Base-by-base conservation (phyloP, 2,797 vertebrate genomes). In the Brachyalestes nurse region DNA sequence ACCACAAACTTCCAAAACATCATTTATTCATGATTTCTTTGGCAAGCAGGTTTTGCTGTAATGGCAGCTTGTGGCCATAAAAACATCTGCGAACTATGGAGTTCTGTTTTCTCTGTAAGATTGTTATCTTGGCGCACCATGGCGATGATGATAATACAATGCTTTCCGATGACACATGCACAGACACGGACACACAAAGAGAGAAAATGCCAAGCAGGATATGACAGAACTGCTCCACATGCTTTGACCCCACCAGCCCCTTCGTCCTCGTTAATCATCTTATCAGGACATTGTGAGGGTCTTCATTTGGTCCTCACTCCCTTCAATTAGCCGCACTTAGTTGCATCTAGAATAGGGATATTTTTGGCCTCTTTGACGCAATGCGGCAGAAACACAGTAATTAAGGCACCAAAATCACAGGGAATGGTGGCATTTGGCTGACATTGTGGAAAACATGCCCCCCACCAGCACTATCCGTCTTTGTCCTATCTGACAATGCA, bases 301-400 rank as follows among this genome's bases (percentile, higher is more conserved):
- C 79, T 66, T 80, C 77, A 86, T 84, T 77, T 84, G 78, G 76
- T 79, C 79, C 55, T 67, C 19, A 66, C 67, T 73, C 67, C 82
- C 78, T 76, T 83, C 71, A 80, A 72, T 85, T 81, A 75, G 19
- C 78, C 75, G 61, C 13, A 1, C 84, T 87, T 93, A 93, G 92
- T 92, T 91, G 87, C 88, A 84, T 88, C 82, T 87, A 87, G 82
- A 91, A 88, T 84, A 85, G 79, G 77, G 86, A 85, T 93, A 90
- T 93, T 93, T 93, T 89, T 90, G 90, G 89, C 83, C 83, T 84
- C 83, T 72, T 76, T 94, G 93, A 94, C 91, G 92, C 89, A 91
- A 88, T 89, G 79, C 82, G 84, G 81, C 83, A 87, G 87, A 92
- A 95, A 93, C 89, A 93, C 90, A 91, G 91, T 93, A 91, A 94